Evolutionary conservation across 92 coral and sea anemone species (phyloP), one percentile per base, ranked within the genome.

Genomic region (Muricea muricata): DNA sequence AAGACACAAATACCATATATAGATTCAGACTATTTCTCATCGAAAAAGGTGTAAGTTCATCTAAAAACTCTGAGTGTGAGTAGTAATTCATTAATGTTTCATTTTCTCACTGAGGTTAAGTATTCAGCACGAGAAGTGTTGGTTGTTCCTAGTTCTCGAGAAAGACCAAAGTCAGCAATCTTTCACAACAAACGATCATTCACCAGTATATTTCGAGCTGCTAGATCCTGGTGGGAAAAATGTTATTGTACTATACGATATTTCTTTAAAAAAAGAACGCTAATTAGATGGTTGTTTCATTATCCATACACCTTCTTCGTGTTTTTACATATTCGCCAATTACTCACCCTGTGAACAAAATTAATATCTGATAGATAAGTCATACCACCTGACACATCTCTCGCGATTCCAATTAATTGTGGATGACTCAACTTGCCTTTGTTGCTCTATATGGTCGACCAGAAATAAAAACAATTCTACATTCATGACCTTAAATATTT

Each of bases 141-240:
- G 0, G 46, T 45, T 1, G 69, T 58, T 17, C 58, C 93, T 15
- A 92, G 83, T 55, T 79, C 91, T 12, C 95, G 83, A 3, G 95
- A 89, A 45, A 92, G 90, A 18, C 95, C 95, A 75, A 92, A 92
- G 75, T 92, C 95, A 24, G 95, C 73, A 10, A 92, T 91, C 42
- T 92, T 92, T 31, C 93, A 92, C 24, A 87, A 15, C 78, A 73
- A 33, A 66, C 71, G 84, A 20, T 89, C 93, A 11, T 88, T 87
- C 52, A 92, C 91, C 29, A 92, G 90, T 23, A 89, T 72, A 41
- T 92, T 92, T 65, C 95, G 89, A 34, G 95, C 95, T 12, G 95
- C 95, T 4, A 92, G 73, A 82, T 92, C 95, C 94, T 91, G n/a
- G 1, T 56, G n/a, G 32, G 13, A 24, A 4, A 71, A 14, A 24